Percentiles rank a stretch among this genome's conserved stretches.
Conservation (phyloP, 2,113 vertebrate species). For the Dolichallabes microphthalmus region DNA sequence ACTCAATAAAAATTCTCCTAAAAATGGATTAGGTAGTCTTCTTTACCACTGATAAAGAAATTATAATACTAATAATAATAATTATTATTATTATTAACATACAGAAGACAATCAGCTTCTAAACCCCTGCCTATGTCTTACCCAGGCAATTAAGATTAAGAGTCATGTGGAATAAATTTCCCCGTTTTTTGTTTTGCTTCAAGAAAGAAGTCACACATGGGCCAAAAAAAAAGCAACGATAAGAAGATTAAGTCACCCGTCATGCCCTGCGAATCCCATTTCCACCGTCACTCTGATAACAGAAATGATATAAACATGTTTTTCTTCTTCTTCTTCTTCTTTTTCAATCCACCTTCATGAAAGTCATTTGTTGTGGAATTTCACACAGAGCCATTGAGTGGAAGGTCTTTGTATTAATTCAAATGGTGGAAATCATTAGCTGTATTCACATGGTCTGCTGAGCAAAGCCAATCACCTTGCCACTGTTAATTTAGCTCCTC, state of each 20-base stretch:
- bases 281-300: slow-evolving; percentile 11
- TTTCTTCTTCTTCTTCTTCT: neutral
- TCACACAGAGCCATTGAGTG: neutral
- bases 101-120: neutral
- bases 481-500: slow-evolving; percentile 25
- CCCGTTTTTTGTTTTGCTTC: neutral
- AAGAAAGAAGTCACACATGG: neutral
- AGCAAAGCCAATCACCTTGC: slow-evolving; percentile 37
- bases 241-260: neutral
- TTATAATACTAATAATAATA: neutral
- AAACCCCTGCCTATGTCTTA: neutral
- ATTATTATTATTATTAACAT: neutral
- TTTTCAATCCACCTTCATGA: slow-evolving; percentile 21
- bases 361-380: neutral
- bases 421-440: slow-evolving; percentile 21
- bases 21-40: neutral
- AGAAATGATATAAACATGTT: slow-evolving; percentile 21
- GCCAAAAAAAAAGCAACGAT: neutral
- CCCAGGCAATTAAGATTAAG: neutral
- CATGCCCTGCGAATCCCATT: slow-evolving; percentile 25
- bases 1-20: neutral
- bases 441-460: slow-evolving; percentile 16
- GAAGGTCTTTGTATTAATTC: slow-evolving; percentile 34
- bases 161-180: neutral
- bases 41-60: neutral